These are phyloP conservation scores for Paramisgurnus dabryanus DNA, from an alignment of 2,113 vertebrate species.

Conservation along the genomic window DNA sequence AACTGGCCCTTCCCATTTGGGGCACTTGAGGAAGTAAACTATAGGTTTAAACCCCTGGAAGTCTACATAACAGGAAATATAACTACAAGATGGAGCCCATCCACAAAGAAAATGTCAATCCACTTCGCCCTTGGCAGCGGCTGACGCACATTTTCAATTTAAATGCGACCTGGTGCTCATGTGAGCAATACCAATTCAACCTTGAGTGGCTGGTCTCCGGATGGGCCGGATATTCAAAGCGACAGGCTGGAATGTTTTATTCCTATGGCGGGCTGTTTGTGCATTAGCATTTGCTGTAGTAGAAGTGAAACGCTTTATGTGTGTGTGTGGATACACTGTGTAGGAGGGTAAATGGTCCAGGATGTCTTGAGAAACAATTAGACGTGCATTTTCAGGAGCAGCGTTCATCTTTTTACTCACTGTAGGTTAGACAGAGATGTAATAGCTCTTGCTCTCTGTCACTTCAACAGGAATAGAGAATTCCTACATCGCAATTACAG, in stretches of 20 bases:
- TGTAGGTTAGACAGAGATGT: slow-evolving; percentile 26
- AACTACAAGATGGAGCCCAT: not conserved
- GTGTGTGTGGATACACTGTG: slow-evolving; percentile 5
- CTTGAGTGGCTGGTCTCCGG: slow-evolving; percentile 30
- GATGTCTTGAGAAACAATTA: slow-evolving; percentile 34
- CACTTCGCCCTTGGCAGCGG: not conserved
- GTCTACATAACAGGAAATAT: slow-evolving; percentile 11
- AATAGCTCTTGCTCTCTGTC: slow-evolving; percentile 14
- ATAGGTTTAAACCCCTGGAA: not conserved
- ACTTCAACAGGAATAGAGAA: not conserved
- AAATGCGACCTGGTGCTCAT: slow-evolving; percentile 27
- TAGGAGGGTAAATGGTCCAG: slow-evolving; percentile 22
- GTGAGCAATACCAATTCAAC: slow-evolving; percentile 33
- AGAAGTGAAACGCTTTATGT: not conserved
- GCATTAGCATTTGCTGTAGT: slow-evolving; percentile 20
- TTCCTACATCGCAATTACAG: slow-evolving; percentile 14
- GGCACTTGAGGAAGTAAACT: not conserved
- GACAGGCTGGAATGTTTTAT: slow-evolving; percentile 32
- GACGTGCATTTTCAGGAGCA: not conserved
- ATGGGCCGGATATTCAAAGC: slow-evolving; percentile 34
- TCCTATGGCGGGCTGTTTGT: slow-evolving; percentile 7
- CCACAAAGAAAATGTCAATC: slow-evolving; percentile 42
- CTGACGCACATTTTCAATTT: slow-evolving; percentile 22
- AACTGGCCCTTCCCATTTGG: not conserved
- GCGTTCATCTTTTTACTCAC: not conserved